A percentile compares a stretch with the other conserved stretches of the same genome.
Evolutionary conservation across 53 echinoderm and acorn worm genomes (phyloP).

Genomic region (Holothuria scabra): DNA sequence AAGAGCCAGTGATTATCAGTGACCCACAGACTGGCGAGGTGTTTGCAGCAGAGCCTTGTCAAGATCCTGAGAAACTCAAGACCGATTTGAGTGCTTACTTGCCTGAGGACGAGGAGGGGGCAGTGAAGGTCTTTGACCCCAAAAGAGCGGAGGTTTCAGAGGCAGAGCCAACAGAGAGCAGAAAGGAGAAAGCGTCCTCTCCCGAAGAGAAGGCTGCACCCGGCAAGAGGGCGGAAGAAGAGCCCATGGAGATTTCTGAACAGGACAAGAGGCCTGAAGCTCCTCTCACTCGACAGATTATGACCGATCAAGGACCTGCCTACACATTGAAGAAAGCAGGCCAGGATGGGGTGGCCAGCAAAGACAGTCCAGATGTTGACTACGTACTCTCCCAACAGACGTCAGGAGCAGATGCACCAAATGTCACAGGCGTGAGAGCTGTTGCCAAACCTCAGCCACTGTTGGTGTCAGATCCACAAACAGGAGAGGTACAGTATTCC

Average conservation of each 20-base stretch:
- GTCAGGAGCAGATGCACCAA: constrained; percentile 27
- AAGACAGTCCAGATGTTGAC: constrained; percentile 56
- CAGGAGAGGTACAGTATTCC: constrained; percentile 7
- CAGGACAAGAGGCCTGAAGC: constrained; percentile 21
- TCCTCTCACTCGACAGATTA: constrained; percentile 67
- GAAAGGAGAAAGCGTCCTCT: constrained; percentile 47
- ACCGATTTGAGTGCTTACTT: constrained; percentile 63
- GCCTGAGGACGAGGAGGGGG: constrained; percentile 48
- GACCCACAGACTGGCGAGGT: constrained; percentile 52
- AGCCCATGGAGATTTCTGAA: constrained; percentile 11
- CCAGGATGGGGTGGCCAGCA: constrained; percentile 44
- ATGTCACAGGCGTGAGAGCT: constrained; percentile 52
- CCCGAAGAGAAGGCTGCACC: constrained; percentile 16
- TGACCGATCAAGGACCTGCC: constrained; percentile 82
- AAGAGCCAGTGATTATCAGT: constrained; percentile 53
- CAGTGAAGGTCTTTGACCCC: constrained; percentile 72
- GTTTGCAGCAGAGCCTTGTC: constrained; percentile 61
- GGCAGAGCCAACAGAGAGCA: constrained; percentile 23
- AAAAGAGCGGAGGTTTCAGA: constrained; percentile 41
- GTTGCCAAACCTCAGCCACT: constrained; percentile 57
- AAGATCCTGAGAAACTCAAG: constrained; percentile 60
- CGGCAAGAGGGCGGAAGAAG: neutral
- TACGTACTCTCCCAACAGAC: constrained; percentile 41
- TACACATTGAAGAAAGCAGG: constrained; percentile 72
- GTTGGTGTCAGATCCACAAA: constrained; percentile 53